Base-by-base conservation (phyloP, 2,797 vertebrate species). In the Phrynocephalus forsythii region DNA sequence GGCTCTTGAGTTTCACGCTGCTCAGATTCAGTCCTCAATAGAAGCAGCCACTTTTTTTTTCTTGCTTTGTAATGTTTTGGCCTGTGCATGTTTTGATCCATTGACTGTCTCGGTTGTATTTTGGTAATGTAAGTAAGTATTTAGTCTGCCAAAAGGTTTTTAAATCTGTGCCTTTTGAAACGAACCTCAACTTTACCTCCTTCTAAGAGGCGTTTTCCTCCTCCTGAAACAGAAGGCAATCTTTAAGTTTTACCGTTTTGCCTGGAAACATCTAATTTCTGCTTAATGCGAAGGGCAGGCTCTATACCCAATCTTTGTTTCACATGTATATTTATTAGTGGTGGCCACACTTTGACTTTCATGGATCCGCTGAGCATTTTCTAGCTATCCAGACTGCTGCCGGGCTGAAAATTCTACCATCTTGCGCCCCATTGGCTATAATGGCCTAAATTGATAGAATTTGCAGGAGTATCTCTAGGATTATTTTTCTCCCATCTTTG, bases 41-140 rank as follows among this genome's bases (percentile, higher is more conserved):
- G 44, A 76, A 93, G 75, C 79, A 92, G n/a, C 88, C 2, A 80
- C 28, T 85, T 92, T 75, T 90, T 91, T 91, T 92, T 85, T 87
- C 69, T 81, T 86, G 83, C 30, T 83, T 85, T 71, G 24, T 85
- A 56, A 88, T 86, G 44, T 79, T 77, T 88, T 87, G 7, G 90
- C 28, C 69, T 90, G 85, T 63, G 3, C 60, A 16, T 63, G 60
- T 63, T 15, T 63, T 63, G 60, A 63, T 20, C 60, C 60, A 20
- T 20, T 56, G 13, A 56, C 52, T 56, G 60, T 56, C 13, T 22
- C 63, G 79, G 68, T 86, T 94, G 93, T 63, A 82, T 91, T 91
- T 91, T 79, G 92, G 18, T 38, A 86, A 76, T 87, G 86, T 86
- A 84, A 87, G 81, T 71, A 60, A 87, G 81, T 71, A 60, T 10